Percentiles rank a stretch among this genome's conserved stretches.
phyloP scores from a whole-genome alignment of 1,140 invertebrate genomes.

The Bombus difficillimus region DNA sequence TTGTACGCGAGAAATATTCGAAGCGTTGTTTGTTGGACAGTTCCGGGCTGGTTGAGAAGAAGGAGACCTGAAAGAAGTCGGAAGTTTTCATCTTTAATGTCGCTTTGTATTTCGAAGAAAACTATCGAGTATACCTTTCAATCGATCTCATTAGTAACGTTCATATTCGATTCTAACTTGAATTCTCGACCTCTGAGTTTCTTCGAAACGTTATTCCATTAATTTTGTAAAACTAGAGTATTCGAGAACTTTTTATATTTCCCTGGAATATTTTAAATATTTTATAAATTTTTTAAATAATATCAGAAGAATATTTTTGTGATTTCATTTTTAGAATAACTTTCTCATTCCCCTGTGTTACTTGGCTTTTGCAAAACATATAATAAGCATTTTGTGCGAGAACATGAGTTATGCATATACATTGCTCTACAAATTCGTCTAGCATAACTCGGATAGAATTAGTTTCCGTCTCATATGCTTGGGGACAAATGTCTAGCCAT shows the following conservation, averaged over 20 bases:
- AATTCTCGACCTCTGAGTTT: too few relatives aligned
- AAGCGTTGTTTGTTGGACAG: slow-evolving; percentile 97
- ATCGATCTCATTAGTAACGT: too few relatives aligned
- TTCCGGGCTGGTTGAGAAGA: slow-evolving; percentile 97
- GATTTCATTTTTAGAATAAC: background rate
- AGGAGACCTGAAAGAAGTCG: slow-evolving; percentile 91
- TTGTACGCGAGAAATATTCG: slow-evolving; percentile 97
- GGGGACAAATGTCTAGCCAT: background rate
- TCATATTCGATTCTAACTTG: too few relatives aligned
- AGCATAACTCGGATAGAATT: background rate
- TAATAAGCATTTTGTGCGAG: too few relatives aligned
- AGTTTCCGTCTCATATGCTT: background rate
- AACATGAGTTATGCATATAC: background rate
- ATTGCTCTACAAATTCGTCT: background rate
- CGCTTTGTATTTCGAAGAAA: background rate
- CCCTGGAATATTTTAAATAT: too few relatives aligned
- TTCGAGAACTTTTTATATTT: too few relatives aligned
- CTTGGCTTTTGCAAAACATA: background rate
- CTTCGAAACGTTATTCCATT: too few relatives aligned
- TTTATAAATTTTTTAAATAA: too few relatives aligned
- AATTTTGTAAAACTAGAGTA: too few relatives aligned
- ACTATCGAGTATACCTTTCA: background rate
- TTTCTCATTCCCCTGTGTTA: background rate
- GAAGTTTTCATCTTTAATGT: background rate
- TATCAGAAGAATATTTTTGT: too few relatives aligned